Base-by-base conservation (phyloP, 2,113 vertebrate species). In the Lasiurus borealis region DNA sequence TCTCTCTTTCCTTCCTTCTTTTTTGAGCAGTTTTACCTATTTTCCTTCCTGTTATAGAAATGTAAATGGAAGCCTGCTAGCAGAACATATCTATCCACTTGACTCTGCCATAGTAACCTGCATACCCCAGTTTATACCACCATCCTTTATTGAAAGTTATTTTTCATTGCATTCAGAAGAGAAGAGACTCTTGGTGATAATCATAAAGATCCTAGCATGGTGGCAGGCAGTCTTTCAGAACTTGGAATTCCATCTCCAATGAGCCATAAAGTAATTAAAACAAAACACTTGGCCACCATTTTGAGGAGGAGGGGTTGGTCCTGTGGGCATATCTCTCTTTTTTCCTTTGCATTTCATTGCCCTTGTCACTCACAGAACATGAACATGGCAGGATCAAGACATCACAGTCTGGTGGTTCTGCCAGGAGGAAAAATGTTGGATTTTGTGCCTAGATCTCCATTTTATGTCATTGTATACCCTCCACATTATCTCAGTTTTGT, bases 331-430 rank as follows among this genome's bases (percentile, higher is more conserved):
- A 2, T 48, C 18, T 90, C 40, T 86, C 75, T 93, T 89, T 93
- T 89, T 78, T 40, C 29, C 46, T 88, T 93, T 44, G 0, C 0
- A 83, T 69, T 77, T 93, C 62, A 16, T 94, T 23, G 3, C 64
- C 66, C 93, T 75, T 0, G 0, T 94, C 73, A 96, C 96, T 97
- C 71, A 76, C 1, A 2, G 64, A 88, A 21, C 75, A 13, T 0
- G 3, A 88, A 46, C n/a, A 59, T 95, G 95, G 93, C 90, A 84
- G 93, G 54, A 72, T 83, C 81, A 88, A 94, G 94, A 96, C 91
- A 86, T 72, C 83, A 82, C 68, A 8, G 5, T 46, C n/a, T 0
- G 2, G 57, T 96, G 3, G 72, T 97, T 89, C 85, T 6, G 11
- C 81, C 69, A 69, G 10, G 27, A 5, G 78, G 93, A 31, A 86